Evolutionary conservation across 1,140 invertebrate species (phyloP).

Genomic region (Drepana arcuata): DNA sequence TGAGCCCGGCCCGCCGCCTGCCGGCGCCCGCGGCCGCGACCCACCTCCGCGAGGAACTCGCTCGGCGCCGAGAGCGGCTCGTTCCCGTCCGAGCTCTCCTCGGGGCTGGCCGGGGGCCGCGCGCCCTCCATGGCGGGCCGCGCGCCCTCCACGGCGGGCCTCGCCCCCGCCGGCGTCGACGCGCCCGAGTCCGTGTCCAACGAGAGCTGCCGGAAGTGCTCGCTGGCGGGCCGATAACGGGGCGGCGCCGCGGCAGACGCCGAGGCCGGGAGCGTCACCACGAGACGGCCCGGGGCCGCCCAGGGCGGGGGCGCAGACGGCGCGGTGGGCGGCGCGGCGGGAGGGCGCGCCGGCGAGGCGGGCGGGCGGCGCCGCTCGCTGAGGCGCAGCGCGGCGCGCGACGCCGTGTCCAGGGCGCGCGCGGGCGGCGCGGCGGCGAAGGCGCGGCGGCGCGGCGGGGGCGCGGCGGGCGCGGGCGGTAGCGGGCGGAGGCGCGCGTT

Average conservation of each 20-base stretch:
- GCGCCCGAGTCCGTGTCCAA: slow-evolving; percentile 7
- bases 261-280: slow-evolving; percentile 20
- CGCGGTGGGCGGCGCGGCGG: slow-evolving; percentile 51
- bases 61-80: slow-evolving; percentile 79
- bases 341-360: slow-evolving; percentile 59
- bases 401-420: slow-evolving; percentile 23
- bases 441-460: slow-evolving; percentile 7
- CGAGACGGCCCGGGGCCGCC: slow-evolving; percentile 72
- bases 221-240: slow-evolving; percentile 18
- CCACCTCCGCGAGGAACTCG: slow-evolving; percentile 80
- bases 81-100: slow-evolving; percentile 80
- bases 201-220: slow-evolving; percentile 8
- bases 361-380: slow-evolving; percentile 51
- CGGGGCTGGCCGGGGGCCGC: slow-evolving; percentile 42
- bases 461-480: slow-evolving; percentile 19
- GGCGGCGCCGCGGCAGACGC: slow-evolving; percentile 1
- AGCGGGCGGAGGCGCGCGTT: slow-evolving; percentile 15
- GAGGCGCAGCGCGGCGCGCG: slow-evolving; percentile 22
- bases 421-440: slow-evolving; percentile 17
- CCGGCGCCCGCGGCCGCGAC: too few relatives aligned
- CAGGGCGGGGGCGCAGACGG: slow-evolving; percentile 69
- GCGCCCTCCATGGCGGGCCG: slow-evolving; percentile 34
- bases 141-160: slow-evolving; percentile 4
- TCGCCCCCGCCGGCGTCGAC: slow-evolving; percentile 4
- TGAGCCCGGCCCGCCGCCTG: background rate